phyloP scores from a whole-genome alignment of 2,888 invertebrate species.

The Heliconius hortense region DNA sequence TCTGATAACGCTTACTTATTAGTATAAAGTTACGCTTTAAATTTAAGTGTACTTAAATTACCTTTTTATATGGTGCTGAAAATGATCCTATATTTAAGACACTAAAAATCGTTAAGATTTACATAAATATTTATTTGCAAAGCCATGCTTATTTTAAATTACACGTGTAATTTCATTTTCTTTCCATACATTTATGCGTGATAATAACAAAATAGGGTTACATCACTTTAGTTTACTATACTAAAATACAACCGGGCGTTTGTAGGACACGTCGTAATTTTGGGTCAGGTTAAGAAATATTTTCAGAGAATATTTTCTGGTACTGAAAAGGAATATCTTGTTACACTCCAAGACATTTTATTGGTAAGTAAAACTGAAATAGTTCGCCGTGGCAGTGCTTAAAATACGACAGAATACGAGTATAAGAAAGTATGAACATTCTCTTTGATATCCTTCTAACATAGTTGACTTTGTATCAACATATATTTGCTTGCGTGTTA shows the following conservation, averaged over 20 bases:
- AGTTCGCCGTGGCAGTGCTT: not conserved
- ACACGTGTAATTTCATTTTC: not conserved
- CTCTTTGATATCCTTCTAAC: not conserved
- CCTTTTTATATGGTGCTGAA: not conserved
- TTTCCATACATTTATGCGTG: not conserved
- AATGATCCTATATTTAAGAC: not conserved
- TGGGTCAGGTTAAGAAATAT: conserved; percentile 2
- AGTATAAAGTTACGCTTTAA: not conserved
- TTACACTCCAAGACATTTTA: conserved; percentile 19
- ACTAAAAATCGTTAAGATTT: not conserved
- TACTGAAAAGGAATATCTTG: conserved; percentile 16
- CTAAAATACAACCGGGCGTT: not conserved
- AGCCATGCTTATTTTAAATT: not conserved
- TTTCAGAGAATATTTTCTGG: conserved; percentile 2
- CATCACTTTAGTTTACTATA: not conserved
- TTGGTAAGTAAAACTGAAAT: conserved; percentile 21
- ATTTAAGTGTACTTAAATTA: too few species aligned
- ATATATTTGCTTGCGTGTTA: not conserved
- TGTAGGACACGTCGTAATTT: not conserved
- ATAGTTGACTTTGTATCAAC: conserved; percentile 3
- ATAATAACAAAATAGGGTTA: too few species aligned
- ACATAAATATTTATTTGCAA: not conserved
- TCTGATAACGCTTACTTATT: not conserved
- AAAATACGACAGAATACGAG: conserved; percentile 5
- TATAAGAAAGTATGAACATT: not conserved